Evolutionary conservation across 2,888 invertebrate species (phyloP).

Genomic region (Beris chalybata): DNA sequence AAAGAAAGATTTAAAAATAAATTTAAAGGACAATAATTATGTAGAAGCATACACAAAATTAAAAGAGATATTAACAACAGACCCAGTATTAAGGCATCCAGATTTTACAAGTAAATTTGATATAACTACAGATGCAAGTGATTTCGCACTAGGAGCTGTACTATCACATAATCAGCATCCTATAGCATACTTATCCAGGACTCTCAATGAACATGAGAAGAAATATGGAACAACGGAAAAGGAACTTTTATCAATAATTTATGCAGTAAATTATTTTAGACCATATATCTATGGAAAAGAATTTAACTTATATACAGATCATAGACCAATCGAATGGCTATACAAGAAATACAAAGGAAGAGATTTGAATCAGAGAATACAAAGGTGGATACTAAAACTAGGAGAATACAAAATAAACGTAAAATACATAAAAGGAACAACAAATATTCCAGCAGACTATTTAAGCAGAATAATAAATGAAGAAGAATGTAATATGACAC

Average conservation of each 20-base stretch:
- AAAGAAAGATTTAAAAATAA: conserved; percentile 29
- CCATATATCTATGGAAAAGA: conserved; percentile 35
- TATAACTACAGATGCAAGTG: conserved; percentile 33
- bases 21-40: conserved; percentile 15
- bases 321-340: conserved; percentile 27
- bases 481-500: conserved; percentile 1
- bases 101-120: conserved; percentile 38
- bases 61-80: conserved; percentile 33
- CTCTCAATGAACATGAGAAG: conserved; percentile 25
- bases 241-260: conserved; percentile 31
- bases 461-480: conserved; percentile 37
- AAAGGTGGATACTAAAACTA: conserved; percentile 23
- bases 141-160: conserved; percentile 4
- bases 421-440: conserved; percentile 37
- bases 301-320: conserved; percentile 35
- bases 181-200: conserved; percentile 23
- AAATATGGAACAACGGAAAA: conserved; percentile 28
- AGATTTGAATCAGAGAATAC: conserved; percentile 24
- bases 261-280: conserved; percentile 25
- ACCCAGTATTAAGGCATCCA: conserved; percentile 36
- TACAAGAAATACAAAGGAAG: conserved; percentile 22
- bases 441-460: conserved; percentile 39
- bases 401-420: conserved; percentile 33
- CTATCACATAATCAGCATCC: conserved; percentile 14
- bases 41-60: conserved; percentile 35